Base-by-base conservation (phyloP, 2,888 invertebrate genomes). In the Rhagonycha lutea region DNA sequence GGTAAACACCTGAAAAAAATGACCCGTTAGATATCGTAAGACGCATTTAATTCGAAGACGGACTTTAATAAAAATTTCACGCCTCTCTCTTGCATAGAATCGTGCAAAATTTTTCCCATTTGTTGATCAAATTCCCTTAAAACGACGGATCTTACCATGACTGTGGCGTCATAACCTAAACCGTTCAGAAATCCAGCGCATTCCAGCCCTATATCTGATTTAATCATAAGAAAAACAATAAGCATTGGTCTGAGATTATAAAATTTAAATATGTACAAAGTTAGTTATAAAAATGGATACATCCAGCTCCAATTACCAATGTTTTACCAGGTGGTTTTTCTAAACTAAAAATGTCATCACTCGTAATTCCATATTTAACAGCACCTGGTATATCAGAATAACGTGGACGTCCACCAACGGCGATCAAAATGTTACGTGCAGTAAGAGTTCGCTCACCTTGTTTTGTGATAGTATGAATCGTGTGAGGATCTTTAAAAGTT, bases 271-370 rank as follows among this genome's bases (percentile, higher is more conserved):
- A 7, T 4, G n/a, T n/a, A n/a, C n/a, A 26, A 26, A 7, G 26
- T 26, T 24, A 24, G 2, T 12, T 14, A 24, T 7, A 1, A 47
- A 68, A 85, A 91, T 92, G 92, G 93, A 93, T 94, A 96, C 96
- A 97, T 88, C 97, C 96, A 87, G 96, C 97, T 74, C 98, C 98
- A 76, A 98, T 90, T 69, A 97, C 90, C 10, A 97, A 89, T 14
- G 97, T 97, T 89, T 96, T 97, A 77, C 98, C 98, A 1, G 98
- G 98, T 72, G 94, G 91, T 74, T 91, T 91, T 0, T 91, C 88
- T 83, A 97, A 89, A 85, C 96, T 97, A 90, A 98, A 98, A 83
- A 98, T 92, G 86, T 98, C 98, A 88, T 98, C 98, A 86, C 98
- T 98, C 79, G 94, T 96, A 83, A 98, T 95, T 79, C 95, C 94